Evolutionary conservation across 2,888 invertebrate species (phyloP), one percentile per base, ranked within the genome.

Genomic region (Drosophila histrio): DNA sequence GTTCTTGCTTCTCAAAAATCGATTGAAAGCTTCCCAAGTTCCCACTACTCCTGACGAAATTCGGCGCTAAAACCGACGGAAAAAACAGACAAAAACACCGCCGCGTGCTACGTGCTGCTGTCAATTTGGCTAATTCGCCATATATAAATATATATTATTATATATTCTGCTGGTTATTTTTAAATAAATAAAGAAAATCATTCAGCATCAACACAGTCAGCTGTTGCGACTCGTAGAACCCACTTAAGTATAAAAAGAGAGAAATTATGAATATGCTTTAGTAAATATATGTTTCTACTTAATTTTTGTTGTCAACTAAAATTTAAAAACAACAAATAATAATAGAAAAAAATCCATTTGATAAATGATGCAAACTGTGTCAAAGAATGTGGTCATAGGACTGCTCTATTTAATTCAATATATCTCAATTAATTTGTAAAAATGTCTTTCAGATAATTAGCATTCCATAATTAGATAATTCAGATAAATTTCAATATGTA

Each of bases 151-250:
- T 64, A 68, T 72, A 75, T 69, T 60, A 57, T 60, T 62, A 72
- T 57, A 50, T 30, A 58, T 54, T 52, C 54, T 21, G 21, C n/a
- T n/a, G 59, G 63, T 63, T 82, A 82, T 77, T 80, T 80, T 70
- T 80, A 80, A 81, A 72, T 80, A 80, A 81, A 75, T 67, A 60
- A 61, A 57, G 44, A 62, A 58, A 56, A 58, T 62, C 72, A 67
- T 72, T 58, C 70, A 46, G 64, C 61, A 54, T 56, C 34, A 56
- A 61, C 56, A 60, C 57, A 79, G 80, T 80, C 80, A 80, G 80
- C 80, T 83, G 80, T 83, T 80, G 74, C 17, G 79, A 59, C 63
- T 71, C 66, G 77, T 79, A 58, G 44, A 64, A 72, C n/a, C 21
- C 57, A 43, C 17, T 57, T 50, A 67, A 59, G 24, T 28, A 49